Conservation (phyloP, 2,888 invertebrate species). For the Vannuccia rotundouncinata region DNA sequence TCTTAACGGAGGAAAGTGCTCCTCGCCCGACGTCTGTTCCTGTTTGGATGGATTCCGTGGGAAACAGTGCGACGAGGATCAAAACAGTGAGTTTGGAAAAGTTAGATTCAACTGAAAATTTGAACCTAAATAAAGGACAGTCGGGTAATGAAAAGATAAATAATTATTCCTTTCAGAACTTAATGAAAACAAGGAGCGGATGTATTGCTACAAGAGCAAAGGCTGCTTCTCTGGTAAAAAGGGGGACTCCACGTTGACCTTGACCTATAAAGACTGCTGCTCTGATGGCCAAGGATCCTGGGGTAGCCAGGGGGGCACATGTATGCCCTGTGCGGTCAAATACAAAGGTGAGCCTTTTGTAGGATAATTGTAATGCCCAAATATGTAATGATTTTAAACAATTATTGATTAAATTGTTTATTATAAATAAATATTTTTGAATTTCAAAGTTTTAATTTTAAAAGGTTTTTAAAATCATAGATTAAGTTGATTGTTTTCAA, state of each 20-base stretch:
- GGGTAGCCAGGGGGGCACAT: slow-evolving; percentile 31
- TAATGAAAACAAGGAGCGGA: neutral
- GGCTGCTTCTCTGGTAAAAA: slow-evolving; percentile 31
- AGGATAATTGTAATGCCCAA: neutral
- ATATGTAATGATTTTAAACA: too few relatives aligned
- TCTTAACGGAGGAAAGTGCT: slow-evolving; percentile 6
- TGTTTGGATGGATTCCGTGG: neutral
- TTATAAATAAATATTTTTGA: neutral
- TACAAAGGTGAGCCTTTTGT: neutral
- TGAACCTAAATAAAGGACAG: too few relatives aligned
- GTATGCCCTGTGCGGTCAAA: slow-evolving; percentile 27
- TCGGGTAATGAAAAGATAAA: neutral
- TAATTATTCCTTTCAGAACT: neutral
- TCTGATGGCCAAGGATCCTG: slow-evolving; percentile 27
- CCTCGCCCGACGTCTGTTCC: neutral
- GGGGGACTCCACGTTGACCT: neutral
- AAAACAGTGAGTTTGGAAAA: neutral
- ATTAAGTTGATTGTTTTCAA: neutral
- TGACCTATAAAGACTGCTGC: slow-evolving; percentile 31
- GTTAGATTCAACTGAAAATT: too few relatives aligned
- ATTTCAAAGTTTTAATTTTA: neutral
- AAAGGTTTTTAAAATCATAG: neutral
- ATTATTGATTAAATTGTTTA: too few relatives aligned
- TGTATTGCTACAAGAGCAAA: slow-evolving; percentile 27
- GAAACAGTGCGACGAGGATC: slow-evolving; percentile 29